Evolutionary conservation across 2,888 invertebrate genomes (phyloP), one percentile per base, ranked within the genome.

Genomic region (Heteropelma amictum): DNA sequence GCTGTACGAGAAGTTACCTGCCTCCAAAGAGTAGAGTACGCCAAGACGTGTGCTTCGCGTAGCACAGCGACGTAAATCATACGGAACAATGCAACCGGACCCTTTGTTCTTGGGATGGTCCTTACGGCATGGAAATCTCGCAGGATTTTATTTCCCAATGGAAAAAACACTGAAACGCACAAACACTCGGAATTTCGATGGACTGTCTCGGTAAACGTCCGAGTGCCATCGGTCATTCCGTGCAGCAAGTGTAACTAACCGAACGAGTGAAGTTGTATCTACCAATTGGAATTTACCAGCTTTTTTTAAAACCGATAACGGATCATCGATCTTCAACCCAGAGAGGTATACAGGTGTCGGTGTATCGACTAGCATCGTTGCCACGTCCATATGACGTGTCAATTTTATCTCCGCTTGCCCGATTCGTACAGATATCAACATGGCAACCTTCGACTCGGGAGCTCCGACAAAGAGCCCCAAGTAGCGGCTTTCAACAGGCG

Each of bases 1-100:
- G 65, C 70, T 73, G 47, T 73, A 67, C 69, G 58, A n/a, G 64
- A 68, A 74, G 68, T 68, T 70, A 77, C 77, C 77, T 77, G 77
- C 74, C 47, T 7, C 23, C 21, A 49, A 35, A 67, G 8, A 47
- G 17, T 38, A 40, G 28, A 33, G 30, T 19, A 47, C 12, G 35
- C 28, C 12, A 17, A 69, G 54, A 60, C 45, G 40, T 63, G 63
- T 60, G 49, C n/a, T n/a, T 60, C 68, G 56, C 63, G 58, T 67
- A 56, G 58, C 68, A 30, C 58, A 76, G 63, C 60, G 58, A 53
- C 71, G 76, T 76, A 76, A 76, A 76, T 76, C 76, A 76, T 76
- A 63, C 68, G 76, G 64, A 68, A 76, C 71, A 76, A 72, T 72
- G 71, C 63, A 40, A 72, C 10, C 63, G 71, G 68, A 68, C n/a